Conservation (phyloP, 1,140 invertebrate species). For the Atta colombica region DNA sequence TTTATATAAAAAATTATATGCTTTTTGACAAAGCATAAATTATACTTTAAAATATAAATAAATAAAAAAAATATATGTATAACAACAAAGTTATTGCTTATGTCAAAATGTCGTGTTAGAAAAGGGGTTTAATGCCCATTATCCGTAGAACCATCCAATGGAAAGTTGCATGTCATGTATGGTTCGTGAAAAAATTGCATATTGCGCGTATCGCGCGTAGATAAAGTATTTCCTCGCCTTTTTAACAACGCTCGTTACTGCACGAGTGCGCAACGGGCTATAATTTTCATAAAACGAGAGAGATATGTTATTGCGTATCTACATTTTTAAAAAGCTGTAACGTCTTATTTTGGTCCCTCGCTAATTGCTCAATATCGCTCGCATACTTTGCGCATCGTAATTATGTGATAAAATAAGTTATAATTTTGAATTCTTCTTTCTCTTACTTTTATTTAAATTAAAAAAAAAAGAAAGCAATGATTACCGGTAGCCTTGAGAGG, state of each 20-base stretch:
- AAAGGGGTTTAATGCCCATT: constrained; percentile 41
- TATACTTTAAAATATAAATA: neutral
- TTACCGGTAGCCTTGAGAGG: constrained; percentile 37
- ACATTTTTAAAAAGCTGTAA: constrained; percentile 69
- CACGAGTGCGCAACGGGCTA: constrained; percentile 65
- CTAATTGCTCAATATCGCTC: constrained; percentile 54
- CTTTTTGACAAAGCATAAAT: neutral
- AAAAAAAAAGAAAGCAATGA: neutral
- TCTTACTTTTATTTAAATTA: constrained; percentile 38
- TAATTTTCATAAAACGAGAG: constrained; percentile 63
- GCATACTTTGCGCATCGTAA: constrained; percentile 47
- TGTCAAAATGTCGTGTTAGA: constrained; percentile 41
- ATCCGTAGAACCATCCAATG: constrained; percentile 55
- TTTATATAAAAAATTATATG: neutral
- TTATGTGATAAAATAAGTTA: constrained; percentile 44
- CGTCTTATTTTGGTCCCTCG: constrained; percentile 54
- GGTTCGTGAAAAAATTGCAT: constrained; percentile 65
- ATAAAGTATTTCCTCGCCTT: constrained; percentile 75
- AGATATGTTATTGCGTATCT: constrained; percentile 66
- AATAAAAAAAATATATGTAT: neutral
- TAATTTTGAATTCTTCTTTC: constrained; percentile 43
- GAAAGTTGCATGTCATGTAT: constrained; percentile 64
- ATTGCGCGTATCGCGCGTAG: constrained; percentile 69
- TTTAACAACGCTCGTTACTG: constrained; percentile 65
- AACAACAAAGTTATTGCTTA: neutral